phyloP scores from a whole-genome alignment of 2,113 vertebrate genomes.

The Amphilophus citrinellus region DNA sequence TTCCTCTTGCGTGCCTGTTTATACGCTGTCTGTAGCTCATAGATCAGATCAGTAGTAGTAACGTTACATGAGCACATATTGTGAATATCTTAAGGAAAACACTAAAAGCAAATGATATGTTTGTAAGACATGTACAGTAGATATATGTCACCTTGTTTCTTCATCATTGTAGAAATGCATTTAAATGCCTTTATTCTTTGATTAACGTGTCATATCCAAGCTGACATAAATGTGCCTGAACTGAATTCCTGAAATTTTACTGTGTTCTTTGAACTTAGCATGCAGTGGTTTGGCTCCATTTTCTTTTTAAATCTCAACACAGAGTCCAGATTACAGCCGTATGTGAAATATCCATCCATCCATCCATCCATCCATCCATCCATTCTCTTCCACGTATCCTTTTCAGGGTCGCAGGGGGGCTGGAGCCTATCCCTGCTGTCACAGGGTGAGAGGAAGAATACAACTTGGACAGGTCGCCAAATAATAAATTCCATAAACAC shows the following conservation, averaged over 20 bases:
- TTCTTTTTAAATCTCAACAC: not conserved
- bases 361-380: too few species aligned
- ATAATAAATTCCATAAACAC: too few species aligned
- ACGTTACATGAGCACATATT: not conserved
- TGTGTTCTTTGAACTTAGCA: not conserved
- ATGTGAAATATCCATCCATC: too few species aligned
- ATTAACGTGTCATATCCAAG: not conserved
- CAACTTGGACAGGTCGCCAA: too few species aligned
- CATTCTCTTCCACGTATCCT: too few species aligned
- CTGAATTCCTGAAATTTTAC: not conserved
- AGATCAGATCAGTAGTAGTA: not conserved
- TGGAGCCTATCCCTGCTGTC: too few species aligned
- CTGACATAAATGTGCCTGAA: not conserved
- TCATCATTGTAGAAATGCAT: not conserved
- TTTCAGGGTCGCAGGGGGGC: too few species aligned
- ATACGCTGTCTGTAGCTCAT: not conserved
- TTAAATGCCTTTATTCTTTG: too few species aligned
- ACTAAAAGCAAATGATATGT: too few species aligned
- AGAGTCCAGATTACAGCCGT: not conserved
- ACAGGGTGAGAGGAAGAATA: too few species aligned
- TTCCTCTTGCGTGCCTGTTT: not conserved
- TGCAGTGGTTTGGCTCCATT: too few species aligned
- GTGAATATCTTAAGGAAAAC: too few species aligned
- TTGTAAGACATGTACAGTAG: accelerated
- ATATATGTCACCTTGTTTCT: not conserved